Evolutionary conservation across 2,113 vertebrate genomes (phyloP).

Genomic region (Micronisus gabar): DNA sequence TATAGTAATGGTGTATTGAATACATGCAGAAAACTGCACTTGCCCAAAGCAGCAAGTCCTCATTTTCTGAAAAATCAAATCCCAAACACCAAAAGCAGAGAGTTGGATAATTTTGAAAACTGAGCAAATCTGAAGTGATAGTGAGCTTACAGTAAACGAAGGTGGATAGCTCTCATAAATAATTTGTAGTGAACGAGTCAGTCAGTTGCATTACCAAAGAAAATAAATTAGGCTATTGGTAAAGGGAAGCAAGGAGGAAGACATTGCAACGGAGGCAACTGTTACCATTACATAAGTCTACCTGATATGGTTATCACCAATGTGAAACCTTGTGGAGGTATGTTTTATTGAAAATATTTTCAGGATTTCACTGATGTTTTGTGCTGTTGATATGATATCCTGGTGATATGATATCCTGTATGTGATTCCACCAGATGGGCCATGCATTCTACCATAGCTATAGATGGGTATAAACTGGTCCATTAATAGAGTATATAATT

Average conservation of each 20-base stretch:
- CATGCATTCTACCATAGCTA: neutral
- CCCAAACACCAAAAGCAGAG: neutral
- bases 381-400: neutral
- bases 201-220: neutral
- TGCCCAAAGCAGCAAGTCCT: neutral
- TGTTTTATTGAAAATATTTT: neutral
- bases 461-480: neutral
- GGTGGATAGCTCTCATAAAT: neutral
- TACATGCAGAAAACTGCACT: neutral
- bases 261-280: neutral
- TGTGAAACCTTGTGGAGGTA: neutral
- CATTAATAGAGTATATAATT: neutral
- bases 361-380: neutral
- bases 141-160: neutral
- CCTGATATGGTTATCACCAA: neutral
- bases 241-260: neutral
- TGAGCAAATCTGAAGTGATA: neutral
- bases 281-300: neutral
- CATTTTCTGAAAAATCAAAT: neutral
- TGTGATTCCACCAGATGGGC: neutral
- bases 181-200: neutral
- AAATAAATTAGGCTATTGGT: neutral
- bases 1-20: neutral
- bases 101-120: neutral
- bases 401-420: neutral